Conservation (phyloP, 2,113 vertebrate species). For the Fulica atra region DNA sequence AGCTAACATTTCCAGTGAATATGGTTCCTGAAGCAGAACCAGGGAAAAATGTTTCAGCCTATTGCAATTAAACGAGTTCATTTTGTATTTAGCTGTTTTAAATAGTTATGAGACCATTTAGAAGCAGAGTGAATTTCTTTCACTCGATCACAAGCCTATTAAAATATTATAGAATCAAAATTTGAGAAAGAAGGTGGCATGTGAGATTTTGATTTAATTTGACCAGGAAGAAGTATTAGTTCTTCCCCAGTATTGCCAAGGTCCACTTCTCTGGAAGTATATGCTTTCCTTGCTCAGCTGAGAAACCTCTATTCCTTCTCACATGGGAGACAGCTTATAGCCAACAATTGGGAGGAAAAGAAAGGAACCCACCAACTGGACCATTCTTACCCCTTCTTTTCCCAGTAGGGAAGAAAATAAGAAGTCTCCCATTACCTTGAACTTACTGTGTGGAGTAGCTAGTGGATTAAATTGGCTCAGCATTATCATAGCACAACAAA, state of each 20-base stretch:
- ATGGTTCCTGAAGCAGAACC: background rate
- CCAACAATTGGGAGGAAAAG: background rate
- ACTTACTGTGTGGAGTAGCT: background rate
- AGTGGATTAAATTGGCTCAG: background rate
- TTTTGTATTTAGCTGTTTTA: background rate
- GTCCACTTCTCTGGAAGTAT: background rate
- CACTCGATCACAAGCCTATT: background rate
- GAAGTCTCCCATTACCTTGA: background rate
- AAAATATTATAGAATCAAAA: background rate
- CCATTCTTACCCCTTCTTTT: background rate
- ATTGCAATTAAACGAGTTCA: background rate
- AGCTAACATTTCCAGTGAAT: background rate
- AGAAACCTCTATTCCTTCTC: background rate
- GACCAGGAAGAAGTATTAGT: background rate
- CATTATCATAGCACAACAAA: background rate
- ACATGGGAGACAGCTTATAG: background rate
- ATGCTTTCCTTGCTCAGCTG: background rate
- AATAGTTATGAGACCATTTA: background rate
- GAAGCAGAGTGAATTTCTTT: background rate
- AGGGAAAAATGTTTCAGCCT: background rate
- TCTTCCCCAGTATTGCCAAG: background rate
- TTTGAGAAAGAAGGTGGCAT: background rate
- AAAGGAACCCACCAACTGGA: background rate
- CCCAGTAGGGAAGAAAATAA: background rate
- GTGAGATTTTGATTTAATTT: background rate